Evolutionary conservation across 2,888 invertebrate genomes (phyloP).

Genomic region (Agapostemon virescens): DNA sequence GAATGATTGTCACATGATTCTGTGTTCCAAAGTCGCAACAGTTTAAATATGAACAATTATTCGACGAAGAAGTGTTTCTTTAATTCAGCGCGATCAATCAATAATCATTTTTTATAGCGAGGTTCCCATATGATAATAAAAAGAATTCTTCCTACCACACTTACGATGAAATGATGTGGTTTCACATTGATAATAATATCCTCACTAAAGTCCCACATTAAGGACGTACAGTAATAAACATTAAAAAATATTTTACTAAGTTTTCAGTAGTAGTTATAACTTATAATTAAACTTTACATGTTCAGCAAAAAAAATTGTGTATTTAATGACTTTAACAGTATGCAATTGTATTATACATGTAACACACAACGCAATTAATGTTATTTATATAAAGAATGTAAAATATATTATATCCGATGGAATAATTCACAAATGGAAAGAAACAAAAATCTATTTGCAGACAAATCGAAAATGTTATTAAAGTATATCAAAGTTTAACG

Average conservation of each 20-base stretch:
- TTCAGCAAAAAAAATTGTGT: background rate
- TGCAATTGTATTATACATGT: background rate
- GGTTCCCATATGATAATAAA: background rate
- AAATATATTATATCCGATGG: background rate
- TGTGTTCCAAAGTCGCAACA: background rate
- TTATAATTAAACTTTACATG: background rate
- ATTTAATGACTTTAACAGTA: background rate
- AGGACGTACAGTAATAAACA: too few relatives aligned
- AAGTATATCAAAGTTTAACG: background rate
- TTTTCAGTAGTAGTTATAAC: background rate
- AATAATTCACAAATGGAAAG: background rate
- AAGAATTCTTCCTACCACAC: background rate
- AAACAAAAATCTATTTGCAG: background rate
- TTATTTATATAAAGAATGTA: background rate
- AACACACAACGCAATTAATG: background rate
- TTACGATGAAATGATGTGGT: background rate
- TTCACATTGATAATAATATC: background rate
- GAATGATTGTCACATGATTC: too few relatives aligned
- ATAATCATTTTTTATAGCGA: background rate
- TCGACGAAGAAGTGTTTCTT: background rate
- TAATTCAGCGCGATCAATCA: background rate
- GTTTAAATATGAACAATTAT: background rate
- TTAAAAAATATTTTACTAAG: background rate
- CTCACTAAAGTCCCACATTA: background rate
- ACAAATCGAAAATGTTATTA: background rate